These are phyloP conservation scores for Thyatira batis DNA, from an alignment of 2,888 invertebrate genomes.

Conservation along the genomic window DNA sequence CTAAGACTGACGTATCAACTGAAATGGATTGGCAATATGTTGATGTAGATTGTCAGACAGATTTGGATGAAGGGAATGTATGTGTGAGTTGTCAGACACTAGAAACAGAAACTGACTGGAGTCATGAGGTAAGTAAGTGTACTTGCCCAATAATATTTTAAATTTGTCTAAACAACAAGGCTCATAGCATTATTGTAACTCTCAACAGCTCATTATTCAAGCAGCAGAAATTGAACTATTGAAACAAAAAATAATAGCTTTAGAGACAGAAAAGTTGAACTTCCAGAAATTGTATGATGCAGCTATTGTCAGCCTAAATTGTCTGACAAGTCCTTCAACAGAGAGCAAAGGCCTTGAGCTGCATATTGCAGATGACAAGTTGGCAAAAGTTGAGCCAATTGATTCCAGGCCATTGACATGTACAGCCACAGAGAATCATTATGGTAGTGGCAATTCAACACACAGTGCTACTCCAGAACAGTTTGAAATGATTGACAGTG, in stretches of 20 bases:
- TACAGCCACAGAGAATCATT: constrained; percentile 75
- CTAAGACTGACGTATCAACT: constrained; percentile 69
- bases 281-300: constrained; percentile 80
- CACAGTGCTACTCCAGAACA: constrained; percentile 83
- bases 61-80: constrained; percentile 63
- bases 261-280: constrained; percentile 83
- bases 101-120: constrained; percentile 67
- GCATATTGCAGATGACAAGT: constrained; percentile 59
- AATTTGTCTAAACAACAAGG: neutral
- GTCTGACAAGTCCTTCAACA: constrained; percentile 69
- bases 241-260: constrained; percentile 76
- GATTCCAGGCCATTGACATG: constrained; percentile 64
- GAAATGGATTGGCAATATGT: constrained; percentile 67
- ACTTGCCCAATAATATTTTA: neutral
- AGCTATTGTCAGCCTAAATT: constrained; percentile 74
- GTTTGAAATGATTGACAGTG: constrained; percentile 84
- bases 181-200: neutral
- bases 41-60: constrained; percentile 73
- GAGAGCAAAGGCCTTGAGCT: constrained; percentile 64
- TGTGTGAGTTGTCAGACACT: constrained; percentile 72
- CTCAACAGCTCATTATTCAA: constrained; percentile 67
- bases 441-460: constrained; percentile 76
- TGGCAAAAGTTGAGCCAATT: constrained; percentile 34
- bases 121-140: constrained; percentile 61
- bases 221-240: constrained; percentile 80